Evolutionary conservation across 2,888 invertebrate genomes (phyloP).

Genomic region (Tanytarsus gracilentus): DNA sequence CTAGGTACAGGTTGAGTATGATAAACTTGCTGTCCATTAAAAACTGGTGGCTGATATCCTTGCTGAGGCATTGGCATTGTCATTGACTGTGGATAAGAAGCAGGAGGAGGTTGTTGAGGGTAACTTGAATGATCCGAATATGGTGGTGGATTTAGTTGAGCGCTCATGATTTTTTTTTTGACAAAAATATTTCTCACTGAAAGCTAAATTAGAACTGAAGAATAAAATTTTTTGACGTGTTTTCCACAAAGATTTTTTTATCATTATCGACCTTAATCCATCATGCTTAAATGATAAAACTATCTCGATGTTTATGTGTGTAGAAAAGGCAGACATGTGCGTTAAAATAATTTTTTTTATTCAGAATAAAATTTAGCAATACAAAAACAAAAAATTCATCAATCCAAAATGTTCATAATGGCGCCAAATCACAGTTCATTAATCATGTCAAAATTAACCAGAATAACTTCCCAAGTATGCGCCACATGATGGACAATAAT

Average conservation of each 20-base stretch:
- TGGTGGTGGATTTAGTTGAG: not conserved
- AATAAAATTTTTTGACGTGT: too few relatives aligned
- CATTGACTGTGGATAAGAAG: not conserved
- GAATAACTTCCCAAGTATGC: conserved; percentile 12
- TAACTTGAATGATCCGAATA: not conserved
- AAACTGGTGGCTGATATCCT: not conserved
- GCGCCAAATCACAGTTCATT: not conserved
- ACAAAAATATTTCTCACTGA: too few relatives aligned
- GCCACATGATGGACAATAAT: conserved; percentile 1
- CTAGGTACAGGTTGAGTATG: conserved; percentile 15
- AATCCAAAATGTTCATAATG: not conserved
- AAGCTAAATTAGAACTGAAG: too few relatives aligned
- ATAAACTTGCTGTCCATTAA: too few relatives aligned
- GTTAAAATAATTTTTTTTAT: not conserved
- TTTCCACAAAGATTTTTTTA: too few relatives aligned
- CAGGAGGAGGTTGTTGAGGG: not conserved
- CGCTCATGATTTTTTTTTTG: too few relatives aligned
- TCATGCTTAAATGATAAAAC: too few relatives aligned
- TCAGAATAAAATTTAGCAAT: not conserved
- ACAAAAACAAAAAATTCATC: not conserved
- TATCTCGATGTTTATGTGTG: too few relatives aligned
- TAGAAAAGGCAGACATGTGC: too few relatives aligned
- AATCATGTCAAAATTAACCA: not conserved
- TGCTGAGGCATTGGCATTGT: not conserved
- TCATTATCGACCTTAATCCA: too few relatives aligned